Conservation (phyloP, 2,113 vertebrate species). For the Psittacula cyanocephala region DNA sequence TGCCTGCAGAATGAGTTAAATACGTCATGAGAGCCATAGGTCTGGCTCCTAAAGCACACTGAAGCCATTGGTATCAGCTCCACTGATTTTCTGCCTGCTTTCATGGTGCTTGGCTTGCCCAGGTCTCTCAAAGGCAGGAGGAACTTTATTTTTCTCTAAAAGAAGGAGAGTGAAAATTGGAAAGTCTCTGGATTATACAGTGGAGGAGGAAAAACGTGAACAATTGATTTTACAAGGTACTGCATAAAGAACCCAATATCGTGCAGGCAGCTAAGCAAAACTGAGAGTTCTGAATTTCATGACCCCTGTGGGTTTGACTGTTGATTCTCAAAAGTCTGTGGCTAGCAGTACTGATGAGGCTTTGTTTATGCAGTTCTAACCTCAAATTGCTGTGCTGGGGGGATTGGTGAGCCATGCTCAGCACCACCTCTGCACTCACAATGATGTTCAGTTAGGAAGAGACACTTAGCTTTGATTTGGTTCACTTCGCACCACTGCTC, state of each 20-base stretch:
- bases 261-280: background rate
- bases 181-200: background rate
- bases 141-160: background rate
- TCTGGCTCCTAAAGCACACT: background rate
- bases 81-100: background rate
- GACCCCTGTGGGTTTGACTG: background rate
- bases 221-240: background rate
- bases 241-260: background rate
- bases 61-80: background rate
- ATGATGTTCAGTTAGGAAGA: background rate
- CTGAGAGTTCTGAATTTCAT: background rate
- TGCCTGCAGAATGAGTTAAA: background rate
- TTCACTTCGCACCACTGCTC: background rate
- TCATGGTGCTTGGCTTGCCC: background rate
- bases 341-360: background rate
- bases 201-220: background rate
- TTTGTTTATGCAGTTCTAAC: background rate
- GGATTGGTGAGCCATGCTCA: rapidly evolving
- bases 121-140: background rate
- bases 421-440: background rate
- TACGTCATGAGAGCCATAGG: background rate
- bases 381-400: background rate
- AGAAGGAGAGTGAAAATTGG: background rate
- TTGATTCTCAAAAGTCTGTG: background rate
- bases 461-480: background rate